These are phyloP conservation scores for Leucoraja ocellata DNA, from an alignment of 2,797 vertebrate genomes.

Conservation along the genomic window DNA sequence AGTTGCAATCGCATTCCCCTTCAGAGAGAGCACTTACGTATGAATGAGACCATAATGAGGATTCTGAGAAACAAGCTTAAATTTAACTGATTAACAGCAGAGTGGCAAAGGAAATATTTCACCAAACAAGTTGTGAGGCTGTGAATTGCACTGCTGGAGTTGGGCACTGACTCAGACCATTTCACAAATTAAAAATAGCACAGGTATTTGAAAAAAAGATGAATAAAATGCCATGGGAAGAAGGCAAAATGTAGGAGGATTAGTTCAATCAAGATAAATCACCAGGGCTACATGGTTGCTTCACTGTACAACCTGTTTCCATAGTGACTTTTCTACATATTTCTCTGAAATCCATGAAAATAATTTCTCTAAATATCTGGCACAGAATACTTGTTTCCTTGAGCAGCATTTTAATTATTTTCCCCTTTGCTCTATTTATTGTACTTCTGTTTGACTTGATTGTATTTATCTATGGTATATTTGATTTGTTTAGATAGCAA, in stretches of 20 bases:
- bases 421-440: no score
- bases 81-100: background rate
- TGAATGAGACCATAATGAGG: background rate
- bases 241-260: background rate
- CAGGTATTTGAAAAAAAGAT: background rate
- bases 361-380: background rate
- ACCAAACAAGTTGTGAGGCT: background rate
- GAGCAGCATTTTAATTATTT: background rate
- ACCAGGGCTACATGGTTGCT: background rate
- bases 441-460: no score
- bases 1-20: no score
- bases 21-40: no score
- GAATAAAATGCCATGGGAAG: background rate
- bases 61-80: background rate
- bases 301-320: background rate
- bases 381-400: background rate
- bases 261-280: background rate
- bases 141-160: background rate
- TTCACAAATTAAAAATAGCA: background rate
- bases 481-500: no score
- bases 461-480: no score
- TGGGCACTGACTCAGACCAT: background rate
- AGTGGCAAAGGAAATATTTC: background rate
- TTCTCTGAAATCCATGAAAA: background rate
- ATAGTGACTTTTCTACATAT: background rate